Percentiles rank a stretch among this genome's conserved stretches.
These are phyloP conservation scores for Metopolophium dirhodum DNA, from an alignment of 1,140 invertebrate species.

Conservation along the genomic window DNA sequence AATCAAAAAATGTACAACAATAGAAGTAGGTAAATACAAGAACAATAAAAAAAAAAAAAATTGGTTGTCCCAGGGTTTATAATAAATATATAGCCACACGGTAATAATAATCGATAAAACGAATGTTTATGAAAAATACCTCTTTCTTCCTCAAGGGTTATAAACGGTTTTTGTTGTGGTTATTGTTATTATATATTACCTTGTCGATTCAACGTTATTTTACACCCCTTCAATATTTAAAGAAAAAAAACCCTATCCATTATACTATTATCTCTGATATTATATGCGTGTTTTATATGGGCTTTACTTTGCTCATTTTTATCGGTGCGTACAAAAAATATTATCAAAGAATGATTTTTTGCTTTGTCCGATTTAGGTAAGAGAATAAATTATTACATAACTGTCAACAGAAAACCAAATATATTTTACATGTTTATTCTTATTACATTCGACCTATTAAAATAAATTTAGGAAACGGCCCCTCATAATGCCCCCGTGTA, in stretches of 20 bases:
- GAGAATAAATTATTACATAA: background rate
- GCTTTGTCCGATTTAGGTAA: background rate
- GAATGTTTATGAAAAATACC: background rate
- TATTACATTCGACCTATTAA: background rate
- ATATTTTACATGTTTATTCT: background rate
- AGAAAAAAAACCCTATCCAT: background rate
- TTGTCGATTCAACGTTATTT: constrained; percentile 1
- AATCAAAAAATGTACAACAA: background rate
- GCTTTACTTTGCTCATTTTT: background rate
- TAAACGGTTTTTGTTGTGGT: constrained; percentile 1
- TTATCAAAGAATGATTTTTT: background rate
- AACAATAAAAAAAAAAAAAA: background rate
- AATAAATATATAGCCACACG: background rate
- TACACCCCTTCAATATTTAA: background rate
- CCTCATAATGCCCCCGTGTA: too few species aligned
- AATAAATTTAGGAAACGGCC: background rate
- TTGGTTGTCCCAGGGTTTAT: background rate
- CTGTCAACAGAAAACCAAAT: background rate
- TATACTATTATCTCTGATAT: background rate
- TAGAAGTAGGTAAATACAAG: background rate
- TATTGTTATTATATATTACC: constrained; percentile 5
- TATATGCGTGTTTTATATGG: background rate
- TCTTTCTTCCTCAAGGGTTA: background rate
- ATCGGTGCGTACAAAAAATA: background rate
- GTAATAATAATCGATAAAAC: constrained; percentile 10